A percentile compares a stretch with the other conserved stretches of the same genome.
phyloP scores from a whole-genome alignment of 2,888 invertebrate genomes.

The Dryocosmus kuriphilus region DNA sequence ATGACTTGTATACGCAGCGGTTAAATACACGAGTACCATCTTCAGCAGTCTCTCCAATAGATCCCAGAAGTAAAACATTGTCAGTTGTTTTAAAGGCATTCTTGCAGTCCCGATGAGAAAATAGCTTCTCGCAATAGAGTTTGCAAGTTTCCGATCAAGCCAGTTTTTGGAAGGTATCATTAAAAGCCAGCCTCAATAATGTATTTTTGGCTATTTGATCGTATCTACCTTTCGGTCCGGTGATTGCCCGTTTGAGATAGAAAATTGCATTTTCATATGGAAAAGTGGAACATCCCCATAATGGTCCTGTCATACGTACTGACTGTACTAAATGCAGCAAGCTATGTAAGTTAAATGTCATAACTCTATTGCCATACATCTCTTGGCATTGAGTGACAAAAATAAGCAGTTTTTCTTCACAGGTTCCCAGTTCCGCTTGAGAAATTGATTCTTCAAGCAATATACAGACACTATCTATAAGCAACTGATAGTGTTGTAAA shows the following conservation, averaged over 20 bases:
- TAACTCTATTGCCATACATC: neutral
- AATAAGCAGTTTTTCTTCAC: constrained; percentile 1
- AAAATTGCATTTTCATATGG: constrained; percentile 41
- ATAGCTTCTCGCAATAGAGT: no score
- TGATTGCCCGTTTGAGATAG: constrained; percentile 13
- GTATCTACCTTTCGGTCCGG: no score
- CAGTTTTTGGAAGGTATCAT: neutral
- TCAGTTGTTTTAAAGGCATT: neutral
- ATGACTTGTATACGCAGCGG: constrained; percentile 27
- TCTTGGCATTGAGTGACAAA: constrained; percentile 3
- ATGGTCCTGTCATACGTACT: constrained; percentile 33
- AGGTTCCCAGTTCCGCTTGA: neutral
- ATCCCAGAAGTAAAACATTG: constrained; percentile 1
- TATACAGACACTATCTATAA: constrained; percentile 19
- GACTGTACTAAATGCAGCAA: constrained; percentile 27
- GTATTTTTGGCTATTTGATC: no score
- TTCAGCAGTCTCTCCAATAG: neutral
- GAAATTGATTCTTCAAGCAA: constrained; percentile 11
- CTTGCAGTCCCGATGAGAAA: no score
- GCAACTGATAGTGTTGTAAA: neutral
- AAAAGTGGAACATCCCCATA: constrained; percentile 41
- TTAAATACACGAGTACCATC: constrained; percentile 2
- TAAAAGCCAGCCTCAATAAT: no score
- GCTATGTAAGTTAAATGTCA: constrained; percentile 13
- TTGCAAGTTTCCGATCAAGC: neutral